Conservation (phyloP, 2,113 vertebrate genomes). For the Euleptes europaea region DNA sequence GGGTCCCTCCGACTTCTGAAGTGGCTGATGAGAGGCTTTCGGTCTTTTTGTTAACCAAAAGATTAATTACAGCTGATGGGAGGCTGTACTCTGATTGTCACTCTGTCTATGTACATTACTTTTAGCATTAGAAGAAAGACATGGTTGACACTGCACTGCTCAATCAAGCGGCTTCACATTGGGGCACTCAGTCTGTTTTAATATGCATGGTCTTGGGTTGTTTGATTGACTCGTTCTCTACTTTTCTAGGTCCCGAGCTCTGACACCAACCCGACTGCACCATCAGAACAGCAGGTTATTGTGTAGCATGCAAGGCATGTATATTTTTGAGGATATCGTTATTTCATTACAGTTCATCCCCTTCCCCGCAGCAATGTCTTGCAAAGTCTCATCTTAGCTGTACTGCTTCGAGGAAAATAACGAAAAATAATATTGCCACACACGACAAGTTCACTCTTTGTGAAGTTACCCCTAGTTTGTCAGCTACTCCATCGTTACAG, state of each 20-base stretch:
- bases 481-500: too few relatives aligned
- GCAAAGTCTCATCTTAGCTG: slow-evolving; percentile 10
- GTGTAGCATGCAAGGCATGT: not conserved
- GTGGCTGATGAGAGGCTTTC: slow-evolving; percentile 87
- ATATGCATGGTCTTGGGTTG: slow-evolving; percentile 63
- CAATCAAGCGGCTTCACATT: slow-evolving; percentile 68
- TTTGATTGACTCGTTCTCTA: slow-evolving; percentile 60
- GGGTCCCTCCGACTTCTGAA: slow-evolving; percentile 87
- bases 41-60: slow-evolving; percentile 88
- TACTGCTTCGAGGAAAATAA: not conserved
- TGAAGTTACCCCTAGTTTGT: too few relatives aligned
- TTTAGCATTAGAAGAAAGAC: slow-evolving; percentile 75
- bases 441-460: too few relatives aligned
- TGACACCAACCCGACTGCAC: slow-evolving; percentile 43
- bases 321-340: not conserved
- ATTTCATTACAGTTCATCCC: slow-evolving; percentile 1
- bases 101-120: slow-evolving; percentile 84
- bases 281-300: slow-evolving; percentile 41
- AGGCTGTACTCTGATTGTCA: slow-evolving; percentile 82
- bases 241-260: slow-evolving; percentile 16
- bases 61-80: slow-evolving; percentile 93
- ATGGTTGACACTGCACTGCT: slow-evolving; percentile 71
- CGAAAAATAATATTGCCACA: not conserved
- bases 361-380: not conserved
- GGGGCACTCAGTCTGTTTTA: slow-evolving; percentile 65